Conservation (phyloP, 92 coral and sea anemone species). For the Parazoanthus swiftii region DNA sequence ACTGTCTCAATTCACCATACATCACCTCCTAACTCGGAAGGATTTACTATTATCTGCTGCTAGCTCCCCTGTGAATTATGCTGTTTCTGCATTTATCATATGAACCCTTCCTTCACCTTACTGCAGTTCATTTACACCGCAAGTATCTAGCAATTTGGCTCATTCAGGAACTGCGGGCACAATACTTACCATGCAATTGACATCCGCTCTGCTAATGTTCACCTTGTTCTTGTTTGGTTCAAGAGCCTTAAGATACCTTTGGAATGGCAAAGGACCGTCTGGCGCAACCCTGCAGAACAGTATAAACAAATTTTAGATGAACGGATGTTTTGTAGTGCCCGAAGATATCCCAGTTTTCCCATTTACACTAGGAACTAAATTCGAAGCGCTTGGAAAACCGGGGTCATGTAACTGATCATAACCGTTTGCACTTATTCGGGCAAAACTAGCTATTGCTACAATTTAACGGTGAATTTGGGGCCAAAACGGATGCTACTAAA, state of each 20-base stretch:
- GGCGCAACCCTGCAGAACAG: conserved; percentile 46
- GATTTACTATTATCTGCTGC: not conserved
- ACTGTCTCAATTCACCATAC: no score
- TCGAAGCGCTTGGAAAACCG: not conserved
- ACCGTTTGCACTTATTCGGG: not conserved
- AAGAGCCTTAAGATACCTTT: conserved; percentile 63
- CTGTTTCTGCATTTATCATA: not conserved
- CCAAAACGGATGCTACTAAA: not conserved
- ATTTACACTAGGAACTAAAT: not conserved
- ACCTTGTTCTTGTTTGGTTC: conserved; percentile 68
- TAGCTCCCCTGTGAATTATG: no score
- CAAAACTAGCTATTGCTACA: not conserved
- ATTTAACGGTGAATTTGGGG: not conserved
- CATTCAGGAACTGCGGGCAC: not conserved
- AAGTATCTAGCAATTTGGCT: not conserved
- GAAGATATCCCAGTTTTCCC: not conserved
- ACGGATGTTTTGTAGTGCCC: no score
- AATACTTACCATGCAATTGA: conserved; percentile 75
- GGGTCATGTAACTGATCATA: not conserved
- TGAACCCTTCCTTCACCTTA: not conserved
- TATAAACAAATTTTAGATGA: not conserved
- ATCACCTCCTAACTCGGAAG: not conserved
- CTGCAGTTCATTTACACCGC: not conserved
- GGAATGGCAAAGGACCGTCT: conserved; percentile 62
- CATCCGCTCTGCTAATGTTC: conserved; percentile 84